phyloP scores from a whole-genome alignment of 2,888 invertebrate genomes.

The Pyrochroa serraticornis region DNA sequence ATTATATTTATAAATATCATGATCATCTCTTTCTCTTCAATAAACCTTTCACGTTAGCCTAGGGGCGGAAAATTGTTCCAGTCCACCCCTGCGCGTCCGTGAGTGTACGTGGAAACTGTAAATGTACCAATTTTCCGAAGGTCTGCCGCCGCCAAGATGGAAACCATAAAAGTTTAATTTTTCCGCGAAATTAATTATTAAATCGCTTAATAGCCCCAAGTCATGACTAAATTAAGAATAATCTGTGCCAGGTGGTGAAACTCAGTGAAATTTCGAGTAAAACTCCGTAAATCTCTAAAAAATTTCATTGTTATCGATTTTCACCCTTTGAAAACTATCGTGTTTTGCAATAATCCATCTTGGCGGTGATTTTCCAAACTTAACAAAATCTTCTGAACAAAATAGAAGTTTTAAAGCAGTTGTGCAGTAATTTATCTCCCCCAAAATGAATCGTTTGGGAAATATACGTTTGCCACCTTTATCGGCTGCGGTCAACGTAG shows the following conservation, averaged over 20 bases:
- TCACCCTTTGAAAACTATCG: constrained; percentile 6
- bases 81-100: constrained; percentile 17
- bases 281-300: constrained; percentile 6
- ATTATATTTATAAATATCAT: no score
- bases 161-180: constrained; percentile 47
- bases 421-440: constrained; percentile 32
- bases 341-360: constrained; percentile 43
- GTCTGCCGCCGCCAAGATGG: constrained; percentile 53
- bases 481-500: constrained; percentile 79
- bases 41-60: not conserved
- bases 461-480: constrained; percentile 74
- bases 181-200: constrained; percentile 35
- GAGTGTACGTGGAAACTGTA: constrained; percentile 48
- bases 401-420: constrained; percentile 31
- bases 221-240: constrained; percentile 7
- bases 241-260: constrained; percentile 1
- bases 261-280: constrained; percentile 8
- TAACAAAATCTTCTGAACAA: constrained; percentile 16
- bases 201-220: constrained; percentile 14
- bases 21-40: not conserved
- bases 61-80: not conserved
- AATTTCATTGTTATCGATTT: constrained; percentile 23
- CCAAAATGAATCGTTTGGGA: constrained; percentile 67
- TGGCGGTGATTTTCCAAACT: constrained; percentile 43
- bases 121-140: constrained; percentile 51